Conservation (phyloP, 64 coral and sea anemone species). For the Pocillopora damicornis region DNA sequence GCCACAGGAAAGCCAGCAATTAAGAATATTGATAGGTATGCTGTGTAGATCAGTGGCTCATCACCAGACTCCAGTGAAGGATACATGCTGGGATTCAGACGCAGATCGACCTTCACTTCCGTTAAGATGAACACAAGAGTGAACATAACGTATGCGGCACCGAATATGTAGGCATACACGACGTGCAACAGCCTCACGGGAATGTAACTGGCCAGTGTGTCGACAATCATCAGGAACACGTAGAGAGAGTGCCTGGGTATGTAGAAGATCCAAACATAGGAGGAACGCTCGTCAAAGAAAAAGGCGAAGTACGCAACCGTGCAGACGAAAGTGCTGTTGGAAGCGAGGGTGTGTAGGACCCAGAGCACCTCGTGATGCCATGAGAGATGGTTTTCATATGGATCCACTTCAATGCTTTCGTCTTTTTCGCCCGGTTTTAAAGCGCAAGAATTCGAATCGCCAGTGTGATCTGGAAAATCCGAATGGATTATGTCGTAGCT, state of each 20-base stretch:
- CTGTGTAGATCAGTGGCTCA: conserved; percentile 50
- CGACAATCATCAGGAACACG: conserved; percentile 34
- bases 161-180: conserved; percentile 57
- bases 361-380: conserved; percentile 56
- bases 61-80: conserved; percentile 51
- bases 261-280: neutral
- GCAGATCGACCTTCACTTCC: conserved; percentile 29
- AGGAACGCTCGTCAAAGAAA: conserved; percentile 20
- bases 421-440: conserved; percentile 48
- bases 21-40: conserved; percentile 43
- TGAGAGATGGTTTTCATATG: conserved; percentile 9
- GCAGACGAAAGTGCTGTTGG: conserved; percentile 29
- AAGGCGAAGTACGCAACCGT: conserved; percentile 43
- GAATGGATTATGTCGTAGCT: neutral
- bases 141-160: conserved; percentile 43
- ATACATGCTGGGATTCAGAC: conserved; percentile 4
- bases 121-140: conserved; percentile 43
- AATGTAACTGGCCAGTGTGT: conserved; percentile 27
- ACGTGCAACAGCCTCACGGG: conserved; percentile 54
- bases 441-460: conserved; percentile 42
- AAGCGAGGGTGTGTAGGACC: conserved; percentile 47
- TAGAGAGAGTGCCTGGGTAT: conserved; percentile 28
- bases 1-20: conserved; percentile 43
- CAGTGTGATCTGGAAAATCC: neutral
- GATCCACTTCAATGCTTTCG: neutral